A percentile compares a stretch with the other conserved stretches of the same genome.
phyloP scores from a whole-genome alignment of 2,113 vertebrate genomes.

The Xerus inauris region DNA sequence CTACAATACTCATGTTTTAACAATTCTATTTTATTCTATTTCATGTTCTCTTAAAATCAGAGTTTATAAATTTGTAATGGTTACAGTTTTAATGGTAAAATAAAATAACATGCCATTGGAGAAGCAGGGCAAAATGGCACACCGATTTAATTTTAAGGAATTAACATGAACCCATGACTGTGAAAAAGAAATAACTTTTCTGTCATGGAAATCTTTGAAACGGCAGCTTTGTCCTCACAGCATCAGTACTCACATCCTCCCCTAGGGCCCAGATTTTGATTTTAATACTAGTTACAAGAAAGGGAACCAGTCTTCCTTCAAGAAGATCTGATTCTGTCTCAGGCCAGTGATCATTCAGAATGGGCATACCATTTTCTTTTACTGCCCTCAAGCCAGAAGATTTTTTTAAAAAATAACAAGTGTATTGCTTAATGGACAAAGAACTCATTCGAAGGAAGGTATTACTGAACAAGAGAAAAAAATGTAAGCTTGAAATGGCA shows the following conservation, averaged over 20 bases:
- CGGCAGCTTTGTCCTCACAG: background rate
- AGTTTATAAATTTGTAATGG: background rate
- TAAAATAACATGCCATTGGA: background rate
- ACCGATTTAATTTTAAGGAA: background rate
- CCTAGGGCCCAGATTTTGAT: background rate
- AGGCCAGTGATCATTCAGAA: background rate
- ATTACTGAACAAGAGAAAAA: background rate
- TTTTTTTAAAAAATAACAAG: background rate
- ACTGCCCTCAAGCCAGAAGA: background rate
- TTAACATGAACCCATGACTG: background rate
- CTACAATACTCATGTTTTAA: background rate
- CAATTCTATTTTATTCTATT: background rate
- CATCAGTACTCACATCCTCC: rapidly evolving
- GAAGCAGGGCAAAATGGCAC: background rate
- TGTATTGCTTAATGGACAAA: background rate
- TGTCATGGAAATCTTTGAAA: background rate
- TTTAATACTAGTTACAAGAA: background rate
- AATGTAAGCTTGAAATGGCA: background rate
- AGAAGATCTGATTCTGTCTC: background rate
- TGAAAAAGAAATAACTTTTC: background rate
- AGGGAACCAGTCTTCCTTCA: background rate
- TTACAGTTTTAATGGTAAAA: background rate
- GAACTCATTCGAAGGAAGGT: background rate
- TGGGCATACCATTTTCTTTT: background rate
- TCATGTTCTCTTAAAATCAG: background rate